Conservation (phyloP, 2,113 vertebrate genomes). For the Hassar affinis region DNA sequence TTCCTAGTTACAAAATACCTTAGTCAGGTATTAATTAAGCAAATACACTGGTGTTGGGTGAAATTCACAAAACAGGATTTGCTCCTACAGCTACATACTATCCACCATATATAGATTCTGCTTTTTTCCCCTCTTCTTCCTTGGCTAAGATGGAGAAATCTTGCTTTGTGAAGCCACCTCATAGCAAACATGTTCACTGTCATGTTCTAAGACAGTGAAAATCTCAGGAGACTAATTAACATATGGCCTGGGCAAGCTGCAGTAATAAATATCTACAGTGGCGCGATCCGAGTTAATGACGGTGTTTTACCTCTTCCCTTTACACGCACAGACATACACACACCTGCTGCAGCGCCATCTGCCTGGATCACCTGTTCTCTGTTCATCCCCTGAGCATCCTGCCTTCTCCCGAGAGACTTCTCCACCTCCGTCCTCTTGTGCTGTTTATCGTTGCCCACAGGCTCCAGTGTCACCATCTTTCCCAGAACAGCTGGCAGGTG, state of each 20-base stretch:
- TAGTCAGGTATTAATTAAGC: not conserved
- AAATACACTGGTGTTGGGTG: not conserved
- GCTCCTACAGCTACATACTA: not conserved
- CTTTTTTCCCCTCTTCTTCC: not conserved
- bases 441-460: constrained; percentile 49
- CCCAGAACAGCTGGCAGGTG: not conserved
- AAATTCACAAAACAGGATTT: not conserved
- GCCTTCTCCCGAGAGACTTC: constrained; percentile 31
- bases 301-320: constrained; percentile 13
- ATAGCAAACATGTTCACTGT: constrained; percentile 25
- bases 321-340: constrained; percentile 45
- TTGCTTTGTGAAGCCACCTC: not conserved
- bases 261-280: constrained; percentile 24
- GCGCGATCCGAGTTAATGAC: constrained; percentile 24
- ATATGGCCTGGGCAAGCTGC: constrained; percentile 35
- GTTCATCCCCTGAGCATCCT: constrained; percentile 19
- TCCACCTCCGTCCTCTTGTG: constrained; percentile 46
- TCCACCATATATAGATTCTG: not conserved
- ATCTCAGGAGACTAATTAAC: constrained; percentile 45
- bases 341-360: constrained; percentile 59
- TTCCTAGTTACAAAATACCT: not conserved
- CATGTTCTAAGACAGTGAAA: constrained; percentile 17
- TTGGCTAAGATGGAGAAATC: constrained; percentile 8
- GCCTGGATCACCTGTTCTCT: constrained; percentile 38
- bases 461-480: not conserved